Evolutionary conservation across 2,113 vertebrate genomes (phyloP).

Genomic region (Mesitornis unicolor): DNA sequence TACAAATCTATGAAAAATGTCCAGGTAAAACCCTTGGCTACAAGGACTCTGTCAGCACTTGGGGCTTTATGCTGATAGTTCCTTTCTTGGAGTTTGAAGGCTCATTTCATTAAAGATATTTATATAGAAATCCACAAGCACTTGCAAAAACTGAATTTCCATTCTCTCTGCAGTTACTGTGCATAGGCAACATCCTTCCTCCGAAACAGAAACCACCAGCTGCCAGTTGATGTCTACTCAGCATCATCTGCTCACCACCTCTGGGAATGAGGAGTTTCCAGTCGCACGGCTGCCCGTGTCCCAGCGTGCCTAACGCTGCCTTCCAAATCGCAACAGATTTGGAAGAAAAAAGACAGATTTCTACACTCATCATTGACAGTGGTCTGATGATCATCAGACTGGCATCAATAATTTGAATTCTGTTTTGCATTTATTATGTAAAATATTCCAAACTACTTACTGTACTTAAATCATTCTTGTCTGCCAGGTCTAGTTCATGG

Average conservation of each 20-base stretch:
- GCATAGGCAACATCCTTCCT: background rate
- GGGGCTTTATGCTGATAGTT: background rate
- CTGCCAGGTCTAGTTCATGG: background rate
- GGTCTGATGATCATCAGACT: background rate
- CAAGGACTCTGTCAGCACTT: background rate
- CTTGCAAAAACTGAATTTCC: background rate
- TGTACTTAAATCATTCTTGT: background rate
- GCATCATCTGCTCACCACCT: background rate
- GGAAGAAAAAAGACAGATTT: background rate
- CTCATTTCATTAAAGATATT: background rate
- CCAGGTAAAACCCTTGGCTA: background rate
- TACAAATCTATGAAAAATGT: background rate
- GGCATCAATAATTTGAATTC: background rate
- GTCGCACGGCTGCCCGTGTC: background rate
- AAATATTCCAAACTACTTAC: background rate
- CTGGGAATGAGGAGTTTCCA: background rate
- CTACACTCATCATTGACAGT: rapidly evolving
- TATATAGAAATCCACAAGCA: background rate
- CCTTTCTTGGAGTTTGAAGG: background rate
- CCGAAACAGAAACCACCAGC: background rate
- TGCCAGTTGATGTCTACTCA: background rate
- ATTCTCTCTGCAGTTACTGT: background rate
- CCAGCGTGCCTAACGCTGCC: background rate
- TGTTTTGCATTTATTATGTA: background rate
- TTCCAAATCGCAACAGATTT: background rate